Evolutionary conservation across 2,113 vertebrate genomes (phyloP).

Genomic region (Astur gentilis): DNA sequence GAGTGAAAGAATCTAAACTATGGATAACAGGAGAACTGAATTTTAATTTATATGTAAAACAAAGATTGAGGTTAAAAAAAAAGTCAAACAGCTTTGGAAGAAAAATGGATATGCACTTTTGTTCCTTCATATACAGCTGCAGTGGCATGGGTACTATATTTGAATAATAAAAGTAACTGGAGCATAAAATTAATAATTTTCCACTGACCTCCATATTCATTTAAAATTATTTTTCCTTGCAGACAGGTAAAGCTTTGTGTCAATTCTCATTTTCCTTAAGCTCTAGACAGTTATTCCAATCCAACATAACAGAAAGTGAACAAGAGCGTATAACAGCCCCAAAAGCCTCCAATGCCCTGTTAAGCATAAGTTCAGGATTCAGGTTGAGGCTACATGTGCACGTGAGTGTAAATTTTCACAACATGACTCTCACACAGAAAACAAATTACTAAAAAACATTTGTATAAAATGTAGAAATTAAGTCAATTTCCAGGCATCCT

Average conservation of each 20-base stretch:
- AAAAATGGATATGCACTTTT: neutral
- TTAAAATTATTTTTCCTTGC: constrained; percentile 37
- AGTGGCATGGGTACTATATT: neutral
- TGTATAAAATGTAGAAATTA: neutral
- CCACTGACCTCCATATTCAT: neutral
- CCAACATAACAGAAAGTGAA: neutral
- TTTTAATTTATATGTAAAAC: constrained; percentile 23
- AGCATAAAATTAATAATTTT: constrained; percentile 64
- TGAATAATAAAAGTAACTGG: constrained; percentile 44
- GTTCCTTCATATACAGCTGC: neutral
- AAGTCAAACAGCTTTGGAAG: neutral
- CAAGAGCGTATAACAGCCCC: neutral
- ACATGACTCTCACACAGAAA: neutral
- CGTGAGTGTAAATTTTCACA: neutral
- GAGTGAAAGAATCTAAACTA: neutral
- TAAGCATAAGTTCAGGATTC: neutral
- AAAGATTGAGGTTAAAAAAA: neutral
- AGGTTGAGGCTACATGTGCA: neutral
- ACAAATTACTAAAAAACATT: neutral
- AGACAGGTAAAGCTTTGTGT: constrained; percentile 22
- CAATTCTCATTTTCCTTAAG: constrained; percentile 19
- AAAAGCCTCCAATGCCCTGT: neutral
- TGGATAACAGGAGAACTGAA: neutral
- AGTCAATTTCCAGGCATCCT: neutral
- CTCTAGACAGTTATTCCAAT: neutral